phyloP scores from a whole-genome alignment of 2,113 vertebrate genomes.

The Vombatus ursinus region DNA sequence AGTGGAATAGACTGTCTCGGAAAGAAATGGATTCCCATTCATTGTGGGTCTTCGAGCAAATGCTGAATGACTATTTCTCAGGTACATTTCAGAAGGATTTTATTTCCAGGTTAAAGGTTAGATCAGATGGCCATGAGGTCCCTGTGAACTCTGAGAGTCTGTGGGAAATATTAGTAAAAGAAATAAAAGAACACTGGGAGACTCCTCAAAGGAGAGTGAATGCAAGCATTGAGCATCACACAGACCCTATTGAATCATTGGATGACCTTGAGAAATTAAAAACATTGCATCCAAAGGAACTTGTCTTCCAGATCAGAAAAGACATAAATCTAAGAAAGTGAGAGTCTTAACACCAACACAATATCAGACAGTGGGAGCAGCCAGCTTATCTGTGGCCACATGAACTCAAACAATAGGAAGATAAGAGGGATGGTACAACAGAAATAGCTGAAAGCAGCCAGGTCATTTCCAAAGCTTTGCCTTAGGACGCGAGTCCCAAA shows the following conservation, averaged over 20 bases:
- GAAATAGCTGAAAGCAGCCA: not conserved
- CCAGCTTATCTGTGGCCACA: not conserved
- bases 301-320: constrained; percentile 22
- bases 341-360: not conserved
- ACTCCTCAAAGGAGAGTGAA: constrained; percentile 42
- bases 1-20: not conserved
- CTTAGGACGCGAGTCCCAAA: not conserved
- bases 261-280: not conserved
- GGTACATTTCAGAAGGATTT: not conserved
- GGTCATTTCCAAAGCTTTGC: not conserved
- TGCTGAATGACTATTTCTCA: not conserved
- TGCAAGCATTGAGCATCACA: constrained; percentile 4
- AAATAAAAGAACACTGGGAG: not conserved
- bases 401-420: constrained; percentile 2
- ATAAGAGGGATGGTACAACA: no score
- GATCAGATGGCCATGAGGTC: not conserved
- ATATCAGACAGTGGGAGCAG: not conserved
- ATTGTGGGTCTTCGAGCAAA: not conserved
- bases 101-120: not conserved
- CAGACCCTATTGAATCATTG: not conserved
- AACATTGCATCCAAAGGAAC: constrained; percentile 31
- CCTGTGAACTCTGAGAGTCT: not conserved
- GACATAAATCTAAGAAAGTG: not conserved
- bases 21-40: not conserved
- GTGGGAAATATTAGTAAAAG: constrained; percentile 7